phyloP scores from a whole-genome alignment of 53 echinoderm and acorn worm species.

The Pentamera pediparva region DNA sequence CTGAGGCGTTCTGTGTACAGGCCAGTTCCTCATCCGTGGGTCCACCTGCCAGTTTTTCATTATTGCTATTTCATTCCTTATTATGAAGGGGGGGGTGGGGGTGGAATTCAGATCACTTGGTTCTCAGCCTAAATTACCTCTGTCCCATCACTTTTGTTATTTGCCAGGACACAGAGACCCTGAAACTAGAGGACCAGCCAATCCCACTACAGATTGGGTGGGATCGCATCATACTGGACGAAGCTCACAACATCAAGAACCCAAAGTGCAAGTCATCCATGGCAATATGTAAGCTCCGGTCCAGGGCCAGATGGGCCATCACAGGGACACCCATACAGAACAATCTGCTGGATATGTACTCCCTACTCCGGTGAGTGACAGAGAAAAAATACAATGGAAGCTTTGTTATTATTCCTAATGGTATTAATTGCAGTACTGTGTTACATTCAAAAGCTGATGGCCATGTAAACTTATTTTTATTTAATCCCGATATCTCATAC shows the following conservation, averaged over 20 bases:
- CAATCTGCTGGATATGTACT: conserved; percentile 92
- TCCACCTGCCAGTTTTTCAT: background rate
- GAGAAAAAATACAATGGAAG: too few relatives aligned
- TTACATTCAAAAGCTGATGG: too few relatives aligned
- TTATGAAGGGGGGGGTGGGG: background rate
- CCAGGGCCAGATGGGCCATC: conserved; percentile 87
- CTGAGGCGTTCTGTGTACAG: too few relatives aligned
- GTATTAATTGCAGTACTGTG: too few relatives aligned
- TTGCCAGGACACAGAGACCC: conserved; percentile 20
- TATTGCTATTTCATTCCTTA: background rate
- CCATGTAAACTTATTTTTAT: too few relatives aligned
- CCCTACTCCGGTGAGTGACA: conserved; percentile 68
- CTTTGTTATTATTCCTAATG: too few relatives aligned
- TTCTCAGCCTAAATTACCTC: background rate
- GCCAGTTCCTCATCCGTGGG: too few relatives aligned
- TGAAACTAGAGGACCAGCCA: conserved; percentile 40
- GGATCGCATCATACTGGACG: conserved; percentile 87
- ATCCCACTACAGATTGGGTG: conserved; percentile 65
- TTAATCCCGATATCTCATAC: too few relatives aligned
- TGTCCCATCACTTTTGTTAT: background rate
- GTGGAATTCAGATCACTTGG: background rate
- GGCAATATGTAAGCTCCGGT: conserved; percentile 69
- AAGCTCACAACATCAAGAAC: conserved; percentile 96
- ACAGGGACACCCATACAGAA: conserved; percentile 99
- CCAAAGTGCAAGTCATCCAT: conserved; percentile 84